These are phyloP conservation scores for Cariama cristata DNA, from an alignment of 2,113 vertebrate species.

Conservation along the genomic window DNA sequence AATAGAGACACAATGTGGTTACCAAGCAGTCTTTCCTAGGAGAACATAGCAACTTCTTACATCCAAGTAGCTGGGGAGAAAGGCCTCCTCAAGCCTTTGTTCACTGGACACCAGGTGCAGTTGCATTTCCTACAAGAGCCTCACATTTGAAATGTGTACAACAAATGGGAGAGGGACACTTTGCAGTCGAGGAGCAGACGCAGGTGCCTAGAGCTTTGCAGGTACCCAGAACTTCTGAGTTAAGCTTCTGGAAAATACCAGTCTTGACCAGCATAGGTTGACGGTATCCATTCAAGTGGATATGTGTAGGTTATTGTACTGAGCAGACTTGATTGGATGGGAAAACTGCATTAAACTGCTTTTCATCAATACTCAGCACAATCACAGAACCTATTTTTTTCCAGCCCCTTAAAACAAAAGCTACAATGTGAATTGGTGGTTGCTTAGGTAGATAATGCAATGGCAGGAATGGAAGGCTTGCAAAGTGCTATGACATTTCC, in stretches of 20 bases:
- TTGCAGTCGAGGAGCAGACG: background rate
- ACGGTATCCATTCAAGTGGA: background rate
- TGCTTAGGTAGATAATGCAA: background rate
- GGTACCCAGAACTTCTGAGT: background rate
- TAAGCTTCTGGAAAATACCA: background rate
- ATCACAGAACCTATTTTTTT: background rate
- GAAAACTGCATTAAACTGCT: background rate
- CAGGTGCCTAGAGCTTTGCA: background rate
- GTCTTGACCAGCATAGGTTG: background rate
- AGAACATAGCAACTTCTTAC: background rate
- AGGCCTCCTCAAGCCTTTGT: background rate
- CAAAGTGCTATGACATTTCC: constrained; percentile 9
- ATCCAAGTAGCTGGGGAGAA: background rate
- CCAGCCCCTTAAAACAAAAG: background rate
- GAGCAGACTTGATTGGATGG: background rate
- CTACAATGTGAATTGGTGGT: background rate
- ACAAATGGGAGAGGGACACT: background rate
- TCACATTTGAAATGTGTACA: accelerated
- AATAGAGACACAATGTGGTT: background rate
- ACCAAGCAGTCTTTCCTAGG: background rate
- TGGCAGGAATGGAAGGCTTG: background rate
- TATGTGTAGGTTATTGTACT: background rate
- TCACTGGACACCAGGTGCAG: background rate
- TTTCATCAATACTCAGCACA: background rate
- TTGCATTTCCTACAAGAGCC: background rate